These are phyloP conservation scores for Notamacropus eugenii DNA, from an alignment of 2,797 vertebrate genomes.

Conservation along the genomic window DNA sequence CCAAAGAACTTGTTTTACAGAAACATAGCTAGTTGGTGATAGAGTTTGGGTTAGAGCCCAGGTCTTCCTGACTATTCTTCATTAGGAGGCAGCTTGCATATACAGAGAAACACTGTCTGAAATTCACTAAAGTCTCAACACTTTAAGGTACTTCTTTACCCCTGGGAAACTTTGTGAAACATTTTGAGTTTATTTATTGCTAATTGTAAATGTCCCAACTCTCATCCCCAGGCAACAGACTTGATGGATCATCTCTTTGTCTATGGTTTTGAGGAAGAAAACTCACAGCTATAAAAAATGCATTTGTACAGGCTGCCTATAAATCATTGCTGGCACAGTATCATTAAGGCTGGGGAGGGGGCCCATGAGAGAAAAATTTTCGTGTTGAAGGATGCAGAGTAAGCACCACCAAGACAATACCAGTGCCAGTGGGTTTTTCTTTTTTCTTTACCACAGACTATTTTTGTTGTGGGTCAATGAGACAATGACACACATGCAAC, in stretches of 20 bases:
- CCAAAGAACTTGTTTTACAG: not conserved
- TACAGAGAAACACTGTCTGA: not conserved
- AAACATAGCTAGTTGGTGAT: constrained; percentile 5
- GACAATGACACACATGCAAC: not conserved
- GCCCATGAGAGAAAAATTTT: constrained; percentile 24
- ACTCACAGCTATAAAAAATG: not conserved
- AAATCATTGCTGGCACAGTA: not conserved
- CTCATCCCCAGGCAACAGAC: not conserved
- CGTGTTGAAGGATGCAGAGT: constrained; percentile 1
- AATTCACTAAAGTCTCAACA: not conserved
- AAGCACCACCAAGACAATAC: not conserved
- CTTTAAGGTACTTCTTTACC: constrained; percentile 13
- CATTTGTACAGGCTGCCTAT: not conserved
- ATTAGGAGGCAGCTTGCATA: not conserved
- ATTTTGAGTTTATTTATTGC: constrained; percentile 13
- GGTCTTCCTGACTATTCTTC: not conserved
- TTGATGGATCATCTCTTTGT: constrained; percentile 7
- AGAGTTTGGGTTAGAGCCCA: not conserved
- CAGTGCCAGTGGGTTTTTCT: not conserved
- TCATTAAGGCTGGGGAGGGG: not conserved
- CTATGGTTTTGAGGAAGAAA: not conserved
- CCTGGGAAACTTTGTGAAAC: constrained; percentile 17
- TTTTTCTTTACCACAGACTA: not conserved
- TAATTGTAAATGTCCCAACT: constrained; percentile 23
- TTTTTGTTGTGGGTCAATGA: constrained; percentile 10